A percentile compares a stretch with the other conserved stretches of the same genome.
phyloP scores from a whole-genome alignment of 2,888 invertebrate genomes.

The Rhamnusium bicolor region DNA sequence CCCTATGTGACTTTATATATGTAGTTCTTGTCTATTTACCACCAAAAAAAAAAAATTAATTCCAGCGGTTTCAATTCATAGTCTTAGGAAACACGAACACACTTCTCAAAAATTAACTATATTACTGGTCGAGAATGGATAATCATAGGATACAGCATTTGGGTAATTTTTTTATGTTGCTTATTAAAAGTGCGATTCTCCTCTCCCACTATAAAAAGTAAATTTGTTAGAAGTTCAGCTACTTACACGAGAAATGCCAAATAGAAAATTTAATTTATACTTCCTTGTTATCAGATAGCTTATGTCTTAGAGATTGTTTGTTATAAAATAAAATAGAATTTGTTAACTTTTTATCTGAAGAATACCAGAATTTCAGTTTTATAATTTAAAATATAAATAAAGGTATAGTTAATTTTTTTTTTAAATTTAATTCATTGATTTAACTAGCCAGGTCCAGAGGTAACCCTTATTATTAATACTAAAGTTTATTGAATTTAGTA shows the following conservation, averaged over 20 bases:
- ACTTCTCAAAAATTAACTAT: not conserved
- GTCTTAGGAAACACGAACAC: not conserved
- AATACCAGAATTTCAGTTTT: no score
- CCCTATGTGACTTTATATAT: not conserved
- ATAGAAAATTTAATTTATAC: not conserved
- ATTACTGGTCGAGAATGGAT: not conserved
- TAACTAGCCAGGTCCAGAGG: no score
- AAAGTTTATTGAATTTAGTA: no score
- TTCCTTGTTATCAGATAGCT: not conserved
- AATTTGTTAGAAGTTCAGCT: not conserved
- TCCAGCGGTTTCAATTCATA: not conserved
- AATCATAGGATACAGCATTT: not conserved
- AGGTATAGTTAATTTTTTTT: no score
- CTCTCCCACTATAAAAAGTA: not conserved
- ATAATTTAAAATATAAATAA: no score
- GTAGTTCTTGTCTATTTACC: not conserved
- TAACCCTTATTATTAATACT: no score
- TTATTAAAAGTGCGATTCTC: not conserved
- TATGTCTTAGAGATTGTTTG: not conserved
- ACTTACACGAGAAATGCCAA: not conserved
- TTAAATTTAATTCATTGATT: no score
- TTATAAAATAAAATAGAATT: no score
- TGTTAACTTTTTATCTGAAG: no score
- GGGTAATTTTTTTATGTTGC: not conserved
- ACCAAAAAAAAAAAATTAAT: not conserved